Percentiles rank a stretch among this genome's conserved stretches.
These are phyloP conservation scores for Gymnoscopelus braueri DNA, from an alignment of 2,797 vertebrate species.

Conservation along the genomic window DNA sequence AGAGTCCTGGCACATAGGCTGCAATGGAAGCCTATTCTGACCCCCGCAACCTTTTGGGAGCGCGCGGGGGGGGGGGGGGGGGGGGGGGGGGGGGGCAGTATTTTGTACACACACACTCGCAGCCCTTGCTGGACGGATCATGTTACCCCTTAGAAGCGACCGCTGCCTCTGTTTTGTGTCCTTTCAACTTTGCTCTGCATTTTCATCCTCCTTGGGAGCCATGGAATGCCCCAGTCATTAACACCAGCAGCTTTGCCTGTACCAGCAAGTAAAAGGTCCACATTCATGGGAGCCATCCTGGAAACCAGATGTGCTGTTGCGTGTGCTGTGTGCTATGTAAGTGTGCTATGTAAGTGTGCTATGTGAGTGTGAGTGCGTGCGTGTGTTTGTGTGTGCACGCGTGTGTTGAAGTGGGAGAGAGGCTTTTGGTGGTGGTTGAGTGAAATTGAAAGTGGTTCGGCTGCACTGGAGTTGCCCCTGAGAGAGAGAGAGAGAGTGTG, in stretches of 20 bases:
- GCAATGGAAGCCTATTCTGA: constrained; percentile 68
- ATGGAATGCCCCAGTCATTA: constrained; percentile 73
- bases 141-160: constrained; percentile 68
- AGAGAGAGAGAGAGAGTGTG: background rate
- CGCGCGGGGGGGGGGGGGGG: too few species aligned
- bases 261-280: constrained; percentile 68
- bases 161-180: constrained; percentile 74
- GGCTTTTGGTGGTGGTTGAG: constrained; percentile 27
- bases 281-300: constrained; percentile 70
- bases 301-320: constrained; percentile 73
- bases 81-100: constrained; percentile 22
- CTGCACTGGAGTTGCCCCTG: constrained; percentile 37
- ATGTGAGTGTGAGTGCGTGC: constrained; percentile 20
- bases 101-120: constrained; percentile 49
- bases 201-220: constrained; percentile 56
- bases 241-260: constrained; percentile 59
- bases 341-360: background rate
- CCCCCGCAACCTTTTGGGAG: constrained; percentile 61
- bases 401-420: too few species aligned
- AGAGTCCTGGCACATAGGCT: constrained; percentile 70
- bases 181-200: constrained; percentile 43
- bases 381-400: constrained; percentile 28
- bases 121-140: constrained; percentile 69
- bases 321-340: background rate
- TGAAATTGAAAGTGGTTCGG: constrained; percentile 52